phyloP scores from a whole-genome alignment of 2,113 vertebrate species.

The Panthera tigris region DNA sequence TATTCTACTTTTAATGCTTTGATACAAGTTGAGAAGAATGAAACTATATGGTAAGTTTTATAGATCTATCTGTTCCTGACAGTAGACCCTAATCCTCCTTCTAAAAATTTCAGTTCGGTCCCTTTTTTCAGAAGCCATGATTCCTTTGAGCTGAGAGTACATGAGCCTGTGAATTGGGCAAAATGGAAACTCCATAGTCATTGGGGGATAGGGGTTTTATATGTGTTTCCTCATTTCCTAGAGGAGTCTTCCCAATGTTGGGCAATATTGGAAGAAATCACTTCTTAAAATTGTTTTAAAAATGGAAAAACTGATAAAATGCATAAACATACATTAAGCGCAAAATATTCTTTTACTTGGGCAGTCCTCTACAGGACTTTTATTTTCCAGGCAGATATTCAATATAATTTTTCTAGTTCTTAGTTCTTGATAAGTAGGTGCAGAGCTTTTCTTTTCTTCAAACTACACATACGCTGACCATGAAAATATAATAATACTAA shows the following conservation, averaged over 20 bases:
- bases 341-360: background rate
- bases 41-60: background rate
- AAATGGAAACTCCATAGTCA: background rate
- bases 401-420: background rate
- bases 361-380: background rate
- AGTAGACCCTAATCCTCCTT: background rate
- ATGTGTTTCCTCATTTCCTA: background rate
- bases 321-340: background rate
- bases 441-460: background rate
- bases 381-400: conserved; percentile 1
- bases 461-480: background rate
- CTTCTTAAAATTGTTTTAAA: background rate
- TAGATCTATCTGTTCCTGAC: background rate
- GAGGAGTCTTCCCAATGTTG: background rate
- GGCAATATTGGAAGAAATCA: background rate
- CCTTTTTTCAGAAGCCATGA: background rate
- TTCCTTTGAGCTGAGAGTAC: background rate
- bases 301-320: conserved; percentile 6
- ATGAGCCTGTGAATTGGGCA: background rate
- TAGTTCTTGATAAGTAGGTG: background rate
- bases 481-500: background rate
- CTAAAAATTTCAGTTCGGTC: background rate
- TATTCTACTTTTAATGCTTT: background rate
- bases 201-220: background rate
- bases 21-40: background rate